Conservation (phyloP, 2,797 vertebrate species). For the Rhynchotus rufescens region DNA sequence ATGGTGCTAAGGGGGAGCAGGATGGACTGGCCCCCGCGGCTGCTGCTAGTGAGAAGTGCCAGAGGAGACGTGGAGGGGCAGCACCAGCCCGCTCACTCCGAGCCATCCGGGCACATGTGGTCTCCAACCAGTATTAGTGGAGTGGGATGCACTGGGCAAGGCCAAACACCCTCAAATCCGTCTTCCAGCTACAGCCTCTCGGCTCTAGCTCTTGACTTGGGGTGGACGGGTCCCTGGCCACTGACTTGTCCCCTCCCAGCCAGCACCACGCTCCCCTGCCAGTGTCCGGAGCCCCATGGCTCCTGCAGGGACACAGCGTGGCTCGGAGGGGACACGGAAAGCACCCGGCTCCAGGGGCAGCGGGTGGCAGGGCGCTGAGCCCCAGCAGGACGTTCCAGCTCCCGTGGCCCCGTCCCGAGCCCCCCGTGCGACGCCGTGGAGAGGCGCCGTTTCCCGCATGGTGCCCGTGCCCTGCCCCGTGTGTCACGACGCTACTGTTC, state of each 20-base stretch:
- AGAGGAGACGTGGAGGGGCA: not conserved
- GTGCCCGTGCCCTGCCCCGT: conserved; percentile 54
- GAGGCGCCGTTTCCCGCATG: conserved; percentile 53
- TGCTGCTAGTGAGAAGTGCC: conserved; percentile 11
- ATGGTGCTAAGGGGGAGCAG: conserved; percentile 63
- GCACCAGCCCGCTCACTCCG: not conserved
- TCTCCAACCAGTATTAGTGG: conserved; percentile 57
- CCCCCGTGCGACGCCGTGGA: not conserved
- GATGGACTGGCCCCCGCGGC: not conserved
- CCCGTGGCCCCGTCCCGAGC: not conserved
- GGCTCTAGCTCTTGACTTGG: not conserved
- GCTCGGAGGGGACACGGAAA: not conserved
- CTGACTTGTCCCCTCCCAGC: not conserved
- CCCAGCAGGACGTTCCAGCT: conserved; percentile 63
- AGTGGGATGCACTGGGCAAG: conserved; percentile 43
- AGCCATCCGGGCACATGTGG: not conserved
- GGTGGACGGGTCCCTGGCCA: conserved; percentile 6
- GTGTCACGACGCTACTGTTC: conserved; percentile 56
- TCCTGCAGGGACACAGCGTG: not conserved
- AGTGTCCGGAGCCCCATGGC: not conserved
- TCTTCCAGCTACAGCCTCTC: conserved; percentile 58
- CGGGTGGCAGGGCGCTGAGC: not conserved
- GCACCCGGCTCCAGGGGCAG: not conserved
- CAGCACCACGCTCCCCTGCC: not conserved
- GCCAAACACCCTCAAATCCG: not conserved